Evolutionary conservation across 2,113 vertebrate genomes (phyloP).

Genomic region (Poecile atricapillus): DNA sequence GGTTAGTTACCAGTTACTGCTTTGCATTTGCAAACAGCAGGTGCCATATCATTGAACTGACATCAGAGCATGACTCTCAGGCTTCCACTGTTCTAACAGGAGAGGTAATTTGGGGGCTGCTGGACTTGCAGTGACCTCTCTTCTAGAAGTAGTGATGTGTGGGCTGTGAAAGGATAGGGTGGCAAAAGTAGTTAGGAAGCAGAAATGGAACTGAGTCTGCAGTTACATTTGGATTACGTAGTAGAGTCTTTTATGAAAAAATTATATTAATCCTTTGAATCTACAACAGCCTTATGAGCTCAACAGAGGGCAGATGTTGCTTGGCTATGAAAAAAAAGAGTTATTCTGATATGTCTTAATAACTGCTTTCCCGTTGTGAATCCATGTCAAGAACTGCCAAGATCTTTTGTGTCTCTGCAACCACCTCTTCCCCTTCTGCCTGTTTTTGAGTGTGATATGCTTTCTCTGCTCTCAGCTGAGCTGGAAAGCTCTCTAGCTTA

Average conservation of each 20-base stretch:
- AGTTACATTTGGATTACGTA: not conserved
- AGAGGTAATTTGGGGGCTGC: not conserved
- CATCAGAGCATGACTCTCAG: not conserved
- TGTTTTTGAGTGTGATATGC: not conserved
- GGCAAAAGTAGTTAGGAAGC: not conserved
- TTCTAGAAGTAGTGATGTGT: not conserved
- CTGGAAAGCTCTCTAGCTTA: not conserved
- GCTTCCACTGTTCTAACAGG: not conserved
- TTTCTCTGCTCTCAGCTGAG: not conserved
- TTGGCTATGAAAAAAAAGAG: not conserved
- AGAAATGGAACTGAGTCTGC: not conserved
- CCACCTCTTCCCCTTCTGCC: rapidly evolving
- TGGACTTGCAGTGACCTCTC: not conserved
- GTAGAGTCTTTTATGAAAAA: not conserved
- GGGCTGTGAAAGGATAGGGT: not conserved
- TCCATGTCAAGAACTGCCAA: not conserved
- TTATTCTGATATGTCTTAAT: not conserved
- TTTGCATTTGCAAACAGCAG: not conserved
- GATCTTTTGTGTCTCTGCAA: not conserved
- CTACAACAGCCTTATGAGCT: not conserved
- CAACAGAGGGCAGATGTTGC: not conserved
- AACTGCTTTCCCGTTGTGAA: not conserved
- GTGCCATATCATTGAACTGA: not conserved
- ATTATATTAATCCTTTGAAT: not conserved
- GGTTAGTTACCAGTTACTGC: not conserved